Evolutionary conservation across 2,113 vertebrate genomes (phyloP).

Genomic region (Conger conger): DNA sequence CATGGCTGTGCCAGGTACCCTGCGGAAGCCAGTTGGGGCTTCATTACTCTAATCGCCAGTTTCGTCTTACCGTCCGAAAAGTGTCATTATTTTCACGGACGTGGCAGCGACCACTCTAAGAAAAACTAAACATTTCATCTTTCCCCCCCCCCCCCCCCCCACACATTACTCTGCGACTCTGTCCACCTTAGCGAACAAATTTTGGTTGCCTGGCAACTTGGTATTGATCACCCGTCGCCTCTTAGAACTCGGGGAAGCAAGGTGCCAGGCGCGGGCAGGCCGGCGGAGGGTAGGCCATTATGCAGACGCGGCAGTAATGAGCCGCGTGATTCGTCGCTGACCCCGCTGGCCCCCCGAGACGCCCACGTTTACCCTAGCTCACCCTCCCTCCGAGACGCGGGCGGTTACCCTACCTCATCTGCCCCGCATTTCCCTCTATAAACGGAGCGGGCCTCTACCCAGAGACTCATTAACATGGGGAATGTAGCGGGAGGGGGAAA

Average conservation of each 20-base stretch:
- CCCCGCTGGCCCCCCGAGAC: not conserved
- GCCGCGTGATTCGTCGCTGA: not conserved
- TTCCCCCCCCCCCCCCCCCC: not conserved
- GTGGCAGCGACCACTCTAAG: not conserved
- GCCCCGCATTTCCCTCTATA: not conserved
- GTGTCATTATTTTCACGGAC: not conserved
- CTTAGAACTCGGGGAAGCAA: not conserved
- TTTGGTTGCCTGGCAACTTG: not conserved
- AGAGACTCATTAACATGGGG: not conserved
- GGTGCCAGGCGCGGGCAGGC: not conserved
- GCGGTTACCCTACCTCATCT: not conserved
- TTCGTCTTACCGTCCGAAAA: not conserved
- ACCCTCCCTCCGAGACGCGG: not conserved
- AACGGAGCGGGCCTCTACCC: not conserved
- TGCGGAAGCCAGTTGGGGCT: not conserved
- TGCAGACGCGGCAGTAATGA: not conserved
- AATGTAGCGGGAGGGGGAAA: not conserved
- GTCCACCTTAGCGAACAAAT: not conserved
- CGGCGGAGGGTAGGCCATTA: not conserved
- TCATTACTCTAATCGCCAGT: not conserved
- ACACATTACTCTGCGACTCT: too few species aligned
- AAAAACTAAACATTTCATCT: not conserved
- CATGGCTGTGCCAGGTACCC: not conserved
- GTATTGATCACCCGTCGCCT: not conserved
- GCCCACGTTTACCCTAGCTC: not conserved